Base-by-base conservation (phyloP, 23 tunicate genomes). In the Trididemnum nubilum region DNA sequence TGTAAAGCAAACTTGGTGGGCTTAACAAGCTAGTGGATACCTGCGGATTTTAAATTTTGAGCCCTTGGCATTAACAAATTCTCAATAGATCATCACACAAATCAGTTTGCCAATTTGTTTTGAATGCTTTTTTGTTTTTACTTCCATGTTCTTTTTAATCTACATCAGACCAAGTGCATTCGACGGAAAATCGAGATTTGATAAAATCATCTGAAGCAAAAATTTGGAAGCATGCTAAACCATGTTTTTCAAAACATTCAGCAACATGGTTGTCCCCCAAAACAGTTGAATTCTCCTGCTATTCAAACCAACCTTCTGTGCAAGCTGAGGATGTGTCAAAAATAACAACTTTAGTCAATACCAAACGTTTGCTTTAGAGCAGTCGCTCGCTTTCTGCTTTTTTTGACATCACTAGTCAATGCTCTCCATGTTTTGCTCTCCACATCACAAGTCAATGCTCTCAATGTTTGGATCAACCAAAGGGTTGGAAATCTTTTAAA, bases 141-240 rank as follows among this genome's bases (percentile, higher is more conserved):
- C 28, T 7, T 26, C 69, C 19, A 63, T 63, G 69, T 63, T 63
- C 69, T 63, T 63, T 63, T 63, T 26, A 24, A n/a, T 63, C 28
- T 63, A 63, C 28, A 24, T 26, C 25, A 63, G 25, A 63, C 69
- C 28, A 63, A 63, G 25, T 63, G 69, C 69, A 15, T n/a, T 63
- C 7, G 69, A 63, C 19, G 69, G 69, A 63, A 63, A 63, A 63
- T 63, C 69, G 69, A 4, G 69, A 63, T 63, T 63, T 63, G 28
- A 63, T 63, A n/a, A 63, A 63, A 24, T 63, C 69, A 24, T 63
- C 69, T 21, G 7, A 63, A 63, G 25, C 69, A 15, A 26, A 63
- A 21, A 24, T 63, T 15, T n/a, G 19, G 5, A 63, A 63, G 25
- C 25, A 63, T n/a, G 25, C 69, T 5, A 63, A 63, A 24, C 25